Base-by-base conservation (phyloP, 2,113 vertebrate species). In the Seriola rivoliana region DNA sequence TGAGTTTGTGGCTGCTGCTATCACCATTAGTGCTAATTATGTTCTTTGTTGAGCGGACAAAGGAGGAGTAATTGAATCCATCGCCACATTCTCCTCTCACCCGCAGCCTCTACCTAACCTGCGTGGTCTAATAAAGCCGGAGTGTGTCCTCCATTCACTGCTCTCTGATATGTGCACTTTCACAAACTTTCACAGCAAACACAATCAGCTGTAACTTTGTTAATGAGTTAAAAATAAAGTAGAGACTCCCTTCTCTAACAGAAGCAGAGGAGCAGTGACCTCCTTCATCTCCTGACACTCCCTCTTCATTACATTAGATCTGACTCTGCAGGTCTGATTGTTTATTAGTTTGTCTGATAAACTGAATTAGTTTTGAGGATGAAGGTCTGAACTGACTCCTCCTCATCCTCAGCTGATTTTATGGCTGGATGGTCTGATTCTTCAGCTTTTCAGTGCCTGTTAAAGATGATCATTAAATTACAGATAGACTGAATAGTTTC, bases 41-140 rank as follows among this genome's bases (percentile, higher is more conserved):
- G 79, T 85, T 84, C 74, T 85, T 90, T 88, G 76, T 87, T 84
- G 36, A 75, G 60, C n/a, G 71, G 85, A 84, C 83, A 90, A 86
- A 86, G 81, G 44, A 74, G 76, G 42, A 71, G 67, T 76, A 81
- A 88, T 89, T 76, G 80, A 91, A 81, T 85, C 81, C 75, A 64
- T 83, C 79, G 69, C 12, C 19, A 0, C 54, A 73, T 59, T 80
- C 48, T 67, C 36, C 42, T 71, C 71, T 68, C 54, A 3, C 64
- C 57, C 40, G 6, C 48, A 78, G 52, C 38, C 69, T 88, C 70
- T 42, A 54, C 71, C 34, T 57, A 46, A 72, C 71, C 58, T 77
- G 25, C 40, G 55, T 0, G 8, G 36, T 75, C 50, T 46, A 71
- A 21, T 59, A 25, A 71, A 34, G 55, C 48, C 19, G 58, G 32